Conservation (phyloP, 2,888 invertebrate genomes). For the Sepioteuthis lessoniana region DNA sequence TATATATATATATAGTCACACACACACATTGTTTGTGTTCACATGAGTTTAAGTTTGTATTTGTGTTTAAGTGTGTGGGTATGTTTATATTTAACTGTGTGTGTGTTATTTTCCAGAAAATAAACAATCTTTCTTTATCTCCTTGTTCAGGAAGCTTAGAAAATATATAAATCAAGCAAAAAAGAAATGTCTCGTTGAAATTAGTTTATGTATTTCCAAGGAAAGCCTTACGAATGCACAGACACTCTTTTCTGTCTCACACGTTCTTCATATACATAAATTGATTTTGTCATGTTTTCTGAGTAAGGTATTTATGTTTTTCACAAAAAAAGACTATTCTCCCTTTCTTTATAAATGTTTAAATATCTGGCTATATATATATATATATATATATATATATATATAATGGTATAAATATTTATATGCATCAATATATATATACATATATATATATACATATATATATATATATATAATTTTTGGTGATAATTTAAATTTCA, state of each 20-base stretch:
- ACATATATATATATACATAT: no score
- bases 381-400: no score
- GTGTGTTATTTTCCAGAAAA: neutral
- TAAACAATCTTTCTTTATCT: neutral
- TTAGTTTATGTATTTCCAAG: neutral
- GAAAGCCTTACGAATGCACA: neutral
- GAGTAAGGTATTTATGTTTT: neutral
- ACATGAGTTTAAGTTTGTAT: neutral
- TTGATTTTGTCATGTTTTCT: neutral
- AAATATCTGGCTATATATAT: no score
- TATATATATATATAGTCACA: no score
- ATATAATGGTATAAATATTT: no score
- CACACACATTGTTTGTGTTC: no score
- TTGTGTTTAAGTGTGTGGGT: neutral
- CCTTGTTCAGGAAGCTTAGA: neutral
- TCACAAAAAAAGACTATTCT: neutral
- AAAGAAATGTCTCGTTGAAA: neutral
- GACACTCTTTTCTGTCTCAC: neutral
- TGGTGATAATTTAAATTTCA: no score
- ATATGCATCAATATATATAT: no score
- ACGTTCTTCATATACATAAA: neutral
- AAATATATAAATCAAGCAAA: constrained; percentile 7
- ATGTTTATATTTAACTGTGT: neutral
- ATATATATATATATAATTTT: no score
- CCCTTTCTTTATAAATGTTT: neutral